Evolutionary conservation across 2,113 vertebrate genomes (phyloP).

Genomic region (Anarrhichthys ocellatus): DNA sequence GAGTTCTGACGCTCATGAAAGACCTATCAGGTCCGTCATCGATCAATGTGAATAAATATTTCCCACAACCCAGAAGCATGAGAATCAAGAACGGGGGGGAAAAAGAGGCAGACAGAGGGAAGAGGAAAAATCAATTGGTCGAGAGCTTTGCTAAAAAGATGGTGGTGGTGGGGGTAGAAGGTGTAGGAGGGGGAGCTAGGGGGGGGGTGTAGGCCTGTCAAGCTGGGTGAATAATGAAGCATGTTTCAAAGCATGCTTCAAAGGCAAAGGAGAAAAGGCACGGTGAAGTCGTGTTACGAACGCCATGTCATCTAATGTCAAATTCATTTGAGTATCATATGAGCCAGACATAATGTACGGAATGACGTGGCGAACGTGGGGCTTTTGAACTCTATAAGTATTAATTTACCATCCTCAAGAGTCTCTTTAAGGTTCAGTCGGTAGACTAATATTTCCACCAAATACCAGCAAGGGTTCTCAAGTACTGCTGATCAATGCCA

Average conservation of each 20-base stretch:
- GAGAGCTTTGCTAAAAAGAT: constrained; percentile 70
- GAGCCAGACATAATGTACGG: constrained; percentile 21
- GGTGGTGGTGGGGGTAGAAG: constrained; percentile 12
- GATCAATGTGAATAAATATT: constrained; percentile 86
- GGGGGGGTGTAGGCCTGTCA: constrained; percentile 55
- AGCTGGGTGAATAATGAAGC: constrained; percentile 70
- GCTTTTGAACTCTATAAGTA: constrained; percentile 31
- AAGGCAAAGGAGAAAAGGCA: constrained; percentile 58
- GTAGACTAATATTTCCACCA: constrained; percentile 22
- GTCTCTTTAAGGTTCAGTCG: constrained; percentile 48
- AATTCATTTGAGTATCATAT: constrained; percentile 52
- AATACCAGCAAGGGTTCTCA: constrained; percentile 23
- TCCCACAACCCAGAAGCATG: constrained; percentile 82
- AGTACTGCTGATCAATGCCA: constrained; percentile 23
- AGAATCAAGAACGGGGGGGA: constrained; percentile 62
- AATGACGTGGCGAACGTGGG: constrained; percentile 7
- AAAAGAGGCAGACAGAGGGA: constrained; percentile 52
- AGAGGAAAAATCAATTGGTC: constrained; percentile 73
- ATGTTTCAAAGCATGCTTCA: constrained; percentile 67
- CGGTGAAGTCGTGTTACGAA: constrained; percentile 47
- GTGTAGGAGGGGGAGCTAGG: background rate
- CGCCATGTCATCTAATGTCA: constrained; percentile 46
- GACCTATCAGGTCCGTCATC: constrained; percentile 77
- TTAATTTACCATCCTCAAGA: constrained; percentile 31
- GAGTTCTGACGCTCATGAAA: constrained; percentile 81